A percentile compares a stretch with the other conserved stretches of the same genome.
Conservation (phyloP, 2,797 vertebrate species). For the Molossus alvarezi region DNA sequence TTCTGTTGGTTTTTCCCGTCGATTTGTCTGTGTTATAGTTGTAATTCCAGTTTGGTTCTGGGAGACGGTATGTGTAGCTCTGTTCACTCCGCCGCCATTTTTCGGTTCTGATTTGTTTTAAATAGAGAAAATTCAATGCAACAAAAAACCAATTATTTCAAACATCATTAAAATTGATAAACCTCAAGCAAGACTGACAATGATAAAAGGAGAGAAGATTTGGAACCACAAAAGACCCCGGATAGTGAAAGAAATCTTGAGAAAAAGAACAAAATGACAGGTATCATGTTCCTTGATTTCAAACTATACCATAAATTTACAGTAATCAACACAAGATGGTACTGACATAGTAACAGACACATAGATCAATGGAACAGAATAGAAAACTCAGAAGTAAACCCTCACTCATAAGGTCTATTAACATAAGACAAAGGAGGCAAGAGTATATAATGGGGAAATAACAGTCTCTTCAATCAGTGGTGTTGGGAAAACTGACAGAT, state of each 20-base stretch:
- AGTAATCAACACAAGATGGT: neutral
- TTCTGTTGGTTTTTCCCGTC: no score
- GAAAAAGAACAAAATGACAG: neutral
- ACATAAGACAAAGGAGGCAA: neutral
- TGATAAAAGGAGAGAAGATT: neutral
- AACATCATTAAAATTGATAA: neutral
- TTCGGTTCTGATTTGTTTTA: neutral
- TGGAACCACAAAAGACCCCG: neutral
- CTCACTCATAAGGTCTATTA: neutral
- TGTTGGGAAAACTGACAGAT: neutral
- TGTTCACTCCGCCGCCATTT: no score
- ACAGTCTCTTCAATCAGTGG: neutral
- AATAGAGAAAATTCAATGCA: neutral
- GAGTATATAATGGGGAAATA: neutral
- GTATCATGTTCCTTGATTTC: neutral
- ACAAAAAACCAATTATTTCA: neutral
- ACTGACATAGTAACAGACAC: neutral
- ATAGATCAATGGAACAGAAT: neutral
- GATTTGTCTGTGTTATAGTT: no score
- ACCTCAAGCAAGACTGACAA: neutral
- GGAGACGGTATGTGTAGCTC: no score
- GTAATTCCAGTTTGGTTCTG: no score
- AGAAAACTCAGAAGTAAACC: neutral
- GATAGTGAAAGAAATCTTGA: neutral
- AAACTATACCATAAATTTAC: neutral